phyloP scores from a whole-genome alignment of 2,888 invertebrate genomes.

The Cephus spinipes region DNA sequence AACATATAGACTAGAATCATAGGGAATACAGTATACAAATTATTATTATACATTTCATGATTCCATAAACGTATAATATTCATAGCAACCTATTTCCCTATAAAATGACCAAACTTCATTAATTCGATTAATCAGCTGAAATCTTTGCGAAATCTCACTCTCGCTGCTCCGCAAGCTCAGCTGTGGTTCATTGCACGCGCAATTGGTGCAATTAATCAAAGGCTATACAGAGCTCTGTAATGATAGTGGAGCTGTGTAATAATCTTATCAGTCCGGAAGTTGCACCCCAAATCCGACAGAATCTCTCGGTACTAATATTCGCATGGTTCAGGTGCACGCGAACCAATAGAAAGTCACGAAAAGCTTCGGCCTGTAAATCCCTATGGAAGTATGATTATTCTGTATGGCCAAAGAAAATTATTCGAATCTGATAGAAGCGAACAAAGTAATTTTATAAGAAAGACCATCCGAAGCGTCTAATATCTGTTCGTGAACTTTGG shows the following conservation, averaged over 20 bases:
- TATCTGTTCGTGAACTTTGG: background rate
- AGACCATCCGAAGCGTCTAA: background rate
- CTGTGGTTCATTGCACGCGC: background rate
- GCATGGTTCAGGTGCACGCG: background rate
- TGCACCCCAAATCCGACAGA: background rate
- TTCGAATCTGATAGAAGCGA: background rate
- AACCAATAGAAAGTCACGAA: background rate
- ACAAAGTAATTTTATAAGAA: background rate
- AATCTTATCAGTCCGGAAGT: background rate
- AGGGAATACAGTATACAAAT: background rate
- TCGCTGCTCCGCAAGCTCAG: background rate
- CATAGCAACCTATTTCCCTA: no score
- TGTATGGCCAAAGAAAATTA: background rate
- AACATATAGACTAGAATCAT: background rate
- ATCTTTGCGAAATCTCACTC: background rate
- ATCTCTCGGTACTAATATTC: background rate
- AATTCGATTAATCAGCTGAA: background rate
- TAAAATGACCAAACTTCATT: background rate
- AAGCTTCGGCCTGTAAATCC: background rate
- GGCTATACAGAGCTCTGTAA: background rate
- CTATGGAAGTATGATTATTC: background rate
- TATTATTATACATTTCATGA: background rate
- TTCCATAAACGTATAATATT: no score
- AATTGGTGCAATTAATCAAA: background rate
- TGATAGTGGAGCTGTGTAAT: background rate